A percentile compares a stretch with the other conserved stretches of the same genome.
Evolutionary conservation across 2,113 vertebrate genomes (phyloP).

Genomic region (Lutjanus erythropterus): DNA sequence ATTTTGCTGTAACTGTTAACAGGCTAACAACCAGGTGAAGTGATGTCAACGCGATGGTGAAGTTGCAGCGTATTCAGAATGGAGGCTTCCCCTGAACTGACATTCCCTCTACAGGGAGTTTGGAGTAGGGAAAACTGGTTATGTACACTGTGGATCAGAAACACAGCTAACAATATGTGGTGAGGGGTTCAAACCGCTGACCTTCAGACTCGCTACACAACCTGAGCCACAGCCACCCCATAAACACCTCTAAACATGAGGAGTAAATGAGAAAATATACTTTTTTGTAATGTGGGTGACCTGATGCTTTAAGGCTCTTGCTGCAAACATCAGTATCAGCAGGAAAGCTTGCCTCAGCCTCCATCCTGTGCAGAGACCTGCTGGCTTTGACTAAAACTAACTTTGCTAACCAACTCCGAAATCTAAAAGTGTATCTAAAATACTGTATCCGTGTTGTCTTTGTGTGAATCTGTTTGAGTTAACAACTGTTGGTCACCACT

Average conservation of each 20-base stretch:
- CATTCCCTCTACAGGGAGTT: too few relatives aligned
- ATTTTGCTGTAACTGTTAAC: too few relatives aligned
- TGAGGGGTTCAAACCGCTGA: too few relatives aligned
- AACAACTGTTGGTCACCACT: conserved; percentile 39
- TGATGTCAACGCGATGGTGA: too few relatives aligned
- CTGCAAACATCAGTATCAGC: conserved; percentile 15
- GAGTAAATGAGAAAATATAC: background rate
- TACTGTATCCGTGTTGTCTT: background rate
- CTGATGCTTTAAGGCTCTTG: conserved; percentile 9
- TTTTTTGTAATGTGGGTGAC: conserved; percentile 10
- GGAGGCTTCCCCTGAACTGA: too few relatives aligned
- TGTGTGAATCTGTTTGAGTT: conserved; percentile 7
- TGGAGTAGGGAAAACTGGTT: too few relatives aligned
- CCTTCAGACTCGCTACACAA: too few relatives aligned
- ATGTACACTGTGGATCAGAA: background rate
- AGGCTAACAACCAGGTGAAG: too few relatives aligned
- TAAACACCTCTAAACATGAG: too few relatives aligned
- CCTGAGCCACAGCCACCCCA: too few relatives aligned
- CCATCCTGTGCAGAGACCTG: conserved; percentile 26
- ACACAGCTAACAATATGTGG: too few relatives aligned
- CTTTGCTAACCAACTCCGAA: conserved; percentile 18
- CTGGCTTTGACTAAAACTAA: conserved; percentile 30
- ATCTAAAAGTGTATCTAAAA: conserved; percentile 6
- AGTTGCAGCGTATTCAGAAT: too few relatives aligned
- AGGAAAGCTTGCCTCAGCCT: background rate